Percentiles rank a stretch among this genome's conserved stretches.
These are phyloP conservation scores for Saccostrea cuccullata DNA, from an alignment of 1,140 invertebrate species.

Conservation along the genomic window DNA sequence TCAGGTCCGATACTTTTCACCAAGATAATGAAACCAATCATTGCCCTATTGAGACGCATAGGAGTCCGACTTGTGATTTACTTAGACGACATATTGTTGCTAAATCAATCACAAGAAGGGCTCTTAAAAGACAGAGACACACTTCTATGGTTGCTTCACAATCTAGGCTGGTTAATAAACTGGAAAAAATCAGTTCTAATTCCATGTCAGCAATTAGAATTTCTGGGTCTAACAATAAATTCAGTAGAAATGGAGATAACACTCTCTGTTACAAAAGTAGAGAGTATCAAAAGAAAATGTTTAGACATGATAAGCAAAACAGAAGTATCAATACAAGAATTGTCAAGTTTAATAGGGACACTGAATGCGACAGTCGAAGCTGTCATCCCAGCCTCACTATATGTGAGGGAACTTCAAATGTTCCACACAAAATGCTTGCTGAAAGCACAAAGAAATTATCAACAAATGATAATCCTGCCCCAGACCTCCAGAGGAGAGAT, in stretches of 20 bases:
- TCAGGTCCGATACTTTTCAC: slow-evolving; percentile 38
- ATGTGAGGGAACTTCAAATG: slow-evolving; percentile 44
- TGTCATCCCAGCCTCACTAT: slow-evolving; percentile 32
- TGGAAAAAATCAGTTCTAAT: slow-evolving; percentile 39
- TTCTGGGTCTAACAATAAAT: slow-evolving; percentile 44
- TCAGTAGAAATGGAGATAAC: slow-evolving; percentile 40
- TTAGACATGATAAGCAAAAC: neutral
- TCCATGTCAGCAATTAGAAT: slow-evolving; percentile 27
- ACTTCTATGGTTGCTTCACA: slow-evolving; percentile 38
- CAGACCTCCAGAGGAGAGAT: slow-evolving; percentile 26
- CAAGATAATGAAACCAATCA: slow-evolving; percentile 40
- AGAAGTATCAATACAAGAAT: neutral
- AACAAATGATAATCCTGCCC: neutral
- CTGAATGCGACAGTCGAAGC: slow-evolving; percentile 8
- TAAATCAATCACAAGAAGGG: slow-evolving; percentile 42
- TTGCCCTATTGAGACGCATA: slow-evolving; percentile 33
- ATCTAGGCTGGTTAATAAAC: slow-evolving; percentile 47
- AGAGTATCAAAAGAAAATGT: slow-evolving; percentile 41
- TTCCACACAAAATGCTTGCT: slow-evolving; percentile 29
- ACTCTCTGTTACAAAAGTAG: slow-evolving; percentile 20
- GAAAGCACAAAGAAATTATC: slow-evolving; percentile 1
- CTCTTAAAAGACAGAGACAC: slow-evolving; percentile 30
- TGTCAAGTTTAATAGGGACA: slow-evolving; percentile 20
- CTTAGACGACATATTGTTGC: slow-evolving; percentile 53
- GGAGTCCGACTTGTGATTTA: slow-evolving; percentile 48